Base-by-base conservation (phyloP, 2,888 invertebrate species). In the Torymus aiolomorphi region DNA sequence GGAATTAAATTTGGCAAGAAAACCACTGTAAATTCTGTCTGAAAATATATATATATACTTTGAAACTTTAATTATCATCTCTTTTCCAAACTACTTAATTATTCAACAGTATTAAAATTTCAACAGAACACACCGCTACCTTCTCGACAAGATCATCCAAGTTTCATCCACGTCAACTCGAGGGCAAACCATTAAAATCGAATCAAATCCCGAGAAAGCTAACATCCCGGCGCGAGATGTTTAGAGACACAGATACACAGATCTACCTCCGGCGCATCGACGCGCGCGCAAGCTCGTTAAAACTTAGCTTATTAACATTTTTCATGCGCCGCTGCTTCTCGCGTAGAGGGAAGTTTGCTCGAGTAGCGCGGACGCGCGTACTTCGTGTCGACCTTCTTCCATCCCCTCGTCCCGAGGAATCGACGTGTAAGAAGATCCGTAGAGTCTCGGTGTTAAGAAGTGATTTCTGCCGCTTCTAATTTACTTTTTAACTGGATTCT, bases 301-400 rank as follows among this genome's bases (percentile, higher is more conserved):
- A 89, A 89, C 88, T 88, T 89, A 87, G 85, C 88, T 88, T 88
- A 88, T 89, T 88, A 88, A 89, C 86, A 88, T 88, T 88, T 88
- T 88, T 88, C 87, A 87, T 87, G 86, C 86, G 76, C 87, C 84
- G 84, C 88, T 88, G 87, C 87, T 31, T 31, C 86, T 88, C 84
- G 84, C 83, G 83, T 84, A 88, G 86, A 85, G 86, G 79, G 82
- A 88, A 88, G 86, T 69, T 69, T 69, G 31, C 31, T 31, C 31
- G 31, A 5, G 8, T 3, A 31, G 31, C 31, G 8, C 31, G 31
- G 8, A 8, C 31, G 31, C 4, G 8, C 31, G 31, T 31, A 31
- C 31, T 31, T 31, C 31, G 31, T 31, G 31, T 31, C 31, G 31
- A 31, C 31, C 31, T 31, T 31, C 31, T 31, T 31, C 31, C 31